Evolutionary conservation across 2,888 invertebrate species (phyloP).

Genomic region (Troilus luridus): DNA sequence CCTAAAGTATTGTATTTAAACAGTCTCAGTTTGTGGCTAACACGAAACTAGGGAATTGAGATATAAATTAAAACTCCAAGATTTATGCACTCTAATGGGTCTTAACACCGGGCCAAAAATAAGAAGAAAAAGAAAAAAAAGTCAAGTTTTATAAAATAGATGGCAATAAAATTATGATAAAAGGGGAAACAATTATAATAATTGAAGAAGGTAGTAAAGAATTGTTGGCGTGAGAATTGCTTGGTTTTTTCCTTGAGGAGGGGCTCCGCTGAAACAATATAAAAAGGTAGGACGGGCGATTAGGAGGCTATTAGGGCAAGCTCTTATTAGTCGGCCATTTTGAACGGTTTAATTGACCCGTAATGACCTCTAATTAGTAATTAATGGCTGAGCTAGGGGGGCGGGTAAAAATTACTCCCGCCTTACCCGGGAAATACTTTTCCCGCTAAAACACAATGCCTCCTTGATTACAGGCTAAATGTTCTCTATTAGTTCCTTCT

Average conservation of each 20-base stretch:
- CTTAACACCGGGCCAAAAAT: background rate
- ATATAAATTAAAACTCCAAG: background rate
- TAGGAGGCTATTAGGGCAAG: constrained; percentile 59
- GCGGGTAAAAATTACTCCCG: constrained; percentile 52
- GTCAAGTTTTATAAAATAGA: constrained; percentile 41
- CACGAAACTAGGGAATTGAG: background rate
- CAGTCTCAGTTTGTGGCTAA: background rate
- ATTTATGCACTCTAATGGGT: background rate
- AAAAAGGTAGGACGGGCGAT: constrained; percentile 60
- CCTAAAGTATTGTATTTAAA: background rate
- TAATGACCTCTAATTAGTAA: constrained; percentile 65
- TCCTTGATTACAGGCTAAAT: constrained; percentile 57
- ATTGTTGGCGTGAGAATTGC: constrained; percentile 59
- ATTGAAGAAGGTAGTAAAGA: constrained; percentile 58
- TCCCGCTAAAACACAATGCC: constrained; percentile 58
- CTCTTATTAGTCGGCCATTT: constrained; percentile 62
- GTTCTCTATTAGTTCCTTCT: constrained; percentile 57
- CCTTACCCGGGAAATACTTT: constrained; percentile 54
- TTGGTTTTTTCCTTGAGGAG: constrained; percentile 61
- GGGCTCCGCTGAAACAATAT: constrained; percentile 55
- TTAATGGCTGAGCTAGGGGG: constrained; percentile 62
- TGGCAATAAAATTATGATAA: constrained; percentile 59
- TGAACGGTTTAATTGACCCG: constrained; percentile 64
- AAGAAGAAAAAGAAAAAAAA: background rate
- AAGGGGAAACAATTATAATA: constrained; percentile 56